Percentiles rank a stretch among this genome's conserved stretches.
phyloP scores from a whole-genome alignment of 2,113 vertebrate species.

The Bucco capensis region DNA sequence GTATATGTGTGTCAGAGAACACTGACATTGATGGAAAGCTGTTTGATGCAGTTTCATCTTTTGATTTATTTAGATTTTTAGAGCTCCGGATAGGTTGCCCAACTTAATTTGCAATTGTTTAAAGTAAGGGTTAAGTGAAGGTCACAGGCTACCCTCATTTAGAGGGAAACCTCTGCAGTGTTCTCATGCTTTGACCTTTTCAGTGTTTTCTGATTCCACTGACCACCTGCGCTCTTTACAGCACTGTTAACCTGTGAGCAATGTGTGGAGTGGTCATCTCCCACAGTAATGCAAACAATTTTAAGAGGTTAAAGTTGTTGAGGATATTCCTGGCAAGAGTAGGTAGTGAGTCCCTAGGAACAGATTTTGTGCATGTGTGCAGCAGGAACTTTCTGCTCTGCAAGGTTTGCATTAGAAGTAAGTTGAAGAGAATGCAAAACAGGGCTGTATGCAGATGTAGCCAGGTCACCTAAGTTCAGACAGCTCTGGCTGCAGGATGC shows the following conservation, averaged over 20 bases:
- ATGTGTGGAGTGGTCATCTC: slow-evolving; percentile 12
- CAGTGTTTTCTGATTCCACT: slow-evolving; percentile 28
- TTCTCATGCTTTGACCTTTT: slow-evolving; percentile 49
- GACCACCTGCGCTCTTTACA: slow-evolving; percentile 44
- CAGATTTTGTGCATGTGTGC: not conserved
- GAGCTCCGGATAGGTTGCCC: slow-evolving; percentile 4
- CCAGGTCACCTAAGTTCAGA: slow-evolving; percentile 3
- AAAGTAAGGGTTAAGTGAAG: slow-evolving; percentile 62
- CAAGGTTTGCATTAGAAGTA: not conserved
- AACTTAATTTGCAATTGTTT: slow-evolving; percentile 60
- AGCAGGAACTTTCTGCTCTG: slow-evolving; percentile 12
- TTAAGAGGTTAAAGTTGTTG: slow-evolving; percentile 52
- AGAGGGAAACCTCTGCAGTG: slow-evolving; percentile 33
- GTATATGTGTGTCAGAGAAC: not conserved
- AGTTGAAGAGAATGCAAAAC: slow-evolving; percentile 9
- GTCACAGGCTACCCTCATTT: slow-evolving; percentile 53
- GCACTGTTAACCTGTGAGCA: slow-evolving; percentile 54
- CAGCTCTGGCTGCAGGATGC: not conserved
- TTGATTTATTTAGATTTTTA: slow-evolving; percentile 45
- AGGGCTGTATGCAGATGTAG: not conserved
- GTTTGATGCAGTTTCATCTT: slow-evolving; percentile 48
- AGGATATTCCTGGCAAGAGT: slow-evolving; percentile 22
- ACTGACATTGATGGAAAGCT: slow-evolving; percentile 39
- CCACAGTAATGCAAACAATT: slow-evolving; percentile 25
- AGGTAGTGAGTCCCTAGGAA: slow-evolving; percentile 15